Evolutionary conservation across 2,888 invertebrate species (phyloP).

Genomic region (Hartigia nigra): DNA sequence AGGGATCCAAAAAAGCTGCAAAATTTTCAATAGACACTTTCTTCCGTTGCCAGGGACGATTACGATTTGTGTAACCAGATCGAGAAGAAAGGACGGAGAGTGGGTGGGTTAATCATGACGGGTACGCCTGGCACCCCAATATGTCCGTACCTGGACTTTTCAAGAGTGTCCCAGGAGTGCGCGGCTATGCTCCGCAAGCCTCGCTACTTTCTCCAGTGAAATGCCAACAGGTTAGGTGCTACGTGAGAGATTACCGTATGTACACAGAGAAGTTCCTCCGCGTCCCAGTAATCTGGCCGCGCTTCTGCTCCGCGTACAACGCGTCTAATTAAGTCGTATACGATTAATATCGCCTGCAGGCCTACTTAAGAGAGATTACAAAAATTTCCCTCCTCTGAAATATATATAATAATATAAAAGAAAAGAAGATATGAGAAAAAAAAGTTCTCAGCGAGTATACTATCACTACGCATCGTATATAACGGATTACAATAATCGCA

Average conservation of each 20-base stretch:
- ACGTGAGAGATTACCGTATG: slow-evolving; percentile 48
- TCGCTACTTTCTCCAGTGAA: slow-evolving; percentile 62
- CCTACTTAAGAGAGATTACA: neutral
- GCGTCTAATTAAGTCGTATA: neutral
- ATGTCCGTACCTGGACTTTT: neutral
- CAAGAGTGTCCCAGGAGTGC: neutral
- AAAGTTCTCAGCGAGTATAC: neutral
- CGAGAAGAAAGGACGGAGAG: neutral
- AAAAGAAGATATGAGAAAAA: neutral
- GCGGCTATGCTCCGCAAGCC: slow-evolving; percentile 28
- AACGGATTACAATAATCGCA: too few species aligned
- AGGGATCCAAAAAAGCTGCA: neutral
- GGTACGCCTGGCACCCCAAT: neutral
- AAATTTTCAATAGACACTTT: neutral
- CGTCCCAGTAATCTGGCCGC: neutral
- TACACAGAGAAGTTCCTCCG: neutral
- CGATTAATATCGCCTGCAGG: neutral
- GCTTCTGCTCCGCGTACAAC: neutral
- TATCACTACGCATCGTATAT: too few species aligned
- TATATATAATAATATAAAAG: neutral
- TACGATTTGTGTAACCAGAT: neutral
- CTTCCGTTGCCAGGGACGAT: neutral
- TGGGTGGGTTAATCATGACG: neutral
- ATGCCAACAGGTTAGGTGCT: slow-evolving; percentile 56
- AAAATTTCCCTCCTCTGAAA: neutral